These are phyloP conservation scores for Oopsacas minuta DNA, from an alignment of 37 sponge, comb jelly and placozoan species.

Conservation along the genomic window DNA sequence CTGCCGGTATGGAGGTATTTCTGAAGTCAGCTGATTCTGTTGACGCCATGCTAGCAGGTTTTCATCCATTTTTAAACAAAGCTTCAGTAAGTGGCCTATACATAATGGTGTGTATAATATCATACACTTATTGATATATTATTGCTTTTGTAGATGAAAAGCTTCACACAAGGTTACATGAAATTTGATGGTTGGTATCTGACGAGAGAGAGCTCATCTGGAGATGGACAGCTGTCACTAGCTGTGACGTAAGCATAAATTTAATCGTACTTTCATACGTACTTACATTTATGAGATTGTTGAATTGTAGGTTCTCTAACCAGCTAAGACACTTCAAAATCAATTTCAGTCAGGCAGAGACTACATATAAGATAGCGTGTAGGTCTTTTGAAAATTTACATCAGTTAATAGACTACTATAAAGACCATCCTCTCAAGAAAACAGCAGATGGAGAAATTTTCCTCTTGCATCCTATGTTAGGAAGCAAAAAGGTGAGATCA, in stretches of 20 bases:
- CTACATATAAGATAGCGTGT: neutral
- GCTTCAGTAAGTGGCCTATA: neutral
- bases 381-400: neutral
- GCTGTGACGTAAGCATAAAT: slow-evolving; percentile 38
- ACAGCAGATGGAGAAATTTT: neutral
- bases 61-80: neutral
- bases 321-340: neutral
- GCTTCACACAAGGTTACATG: slow-evolving; percentile 23
- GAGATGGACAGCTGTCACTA: slow-evolving; percentile 41
- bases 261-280: neutral
- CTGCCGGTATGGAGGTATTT: neutral
- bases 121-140: neutral
- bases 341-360: neutral
- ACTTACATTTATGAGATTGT: neutral
- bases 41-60: neutral
- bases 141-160: neutral
- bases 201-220: slow-evolving; percentile 36
- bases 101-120: neutral
- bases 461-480: neutral
- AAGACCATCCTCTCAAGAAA: neutral
- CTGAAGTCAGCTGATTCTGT: neutral
- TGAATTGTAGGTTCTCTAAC: neutral
- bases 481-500: neutral
- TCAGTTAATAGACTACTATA: neutral
- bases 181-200: slow-evolving; percentile 37